Conservation (phyloP, 92 coral and sea anemone genomes). For the Desmophyllum pertusum region DNA sequence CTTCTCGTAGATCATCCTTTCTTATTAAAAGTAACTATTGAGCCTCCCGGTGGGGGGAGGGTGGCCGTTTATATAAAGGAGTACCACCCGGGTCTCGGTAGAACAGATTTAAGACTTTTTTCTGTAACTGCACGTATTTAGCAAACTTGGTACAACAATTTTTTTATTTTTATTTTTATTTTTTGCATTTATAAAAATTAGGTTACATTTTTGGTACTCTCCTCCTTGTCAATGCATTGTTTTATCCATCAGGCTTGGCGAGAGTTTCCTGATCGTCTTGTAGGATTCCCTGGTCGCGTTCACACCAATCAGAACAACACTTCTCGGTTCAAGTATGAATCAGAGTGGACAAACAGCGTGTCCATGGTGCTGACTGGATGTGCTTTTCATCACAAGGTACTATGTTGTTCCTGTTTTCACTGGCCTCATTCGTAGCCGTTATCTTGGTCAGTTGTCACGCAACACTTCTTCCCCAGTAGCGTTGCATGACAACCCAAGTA, state of each 20-base stretch:
- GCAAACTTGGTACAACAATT: neutral
- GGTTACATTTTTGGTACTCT: neutral
- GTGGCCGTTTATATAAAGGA: no score
- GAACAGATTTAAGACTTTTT: no score
- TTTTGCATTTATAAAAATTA: no score
- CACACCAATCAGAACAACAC: constrained; percentile 75
- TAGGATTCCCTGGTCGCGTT: constrained; percentile 98
- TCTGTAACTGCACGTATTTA: no score
- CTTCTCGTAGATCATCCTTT: no score
- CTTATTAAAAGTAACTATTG: no score
- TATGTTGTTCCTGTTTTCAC: neutral
- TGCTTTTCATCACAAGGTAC: constrained; percentile 98
- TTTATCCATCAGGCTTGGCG: constrained; percentile 78
- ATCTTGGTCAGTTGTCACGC: neutral
- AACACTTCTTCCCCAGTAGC: neutral
- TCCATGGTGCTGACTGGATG: constrained; percentile 98
- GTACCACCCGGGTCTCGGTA: no score
- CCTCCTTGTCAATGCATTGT: neutral
- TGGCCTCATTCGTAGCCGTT: neutral
- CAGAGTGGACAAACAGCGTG: constrained; percentile 96
- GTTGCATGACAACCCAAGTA: neutral
- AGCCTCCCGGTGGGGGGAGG: no score
- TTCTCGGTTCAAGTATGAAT: constrained; percentile 77
- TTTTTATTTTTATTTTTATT: no score
- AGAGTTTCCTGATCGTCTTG: constrained; percentile 96